Conservation (phyloP, 2,113 vertebrate genomes). For the Platichthys stellatus region DNA sequence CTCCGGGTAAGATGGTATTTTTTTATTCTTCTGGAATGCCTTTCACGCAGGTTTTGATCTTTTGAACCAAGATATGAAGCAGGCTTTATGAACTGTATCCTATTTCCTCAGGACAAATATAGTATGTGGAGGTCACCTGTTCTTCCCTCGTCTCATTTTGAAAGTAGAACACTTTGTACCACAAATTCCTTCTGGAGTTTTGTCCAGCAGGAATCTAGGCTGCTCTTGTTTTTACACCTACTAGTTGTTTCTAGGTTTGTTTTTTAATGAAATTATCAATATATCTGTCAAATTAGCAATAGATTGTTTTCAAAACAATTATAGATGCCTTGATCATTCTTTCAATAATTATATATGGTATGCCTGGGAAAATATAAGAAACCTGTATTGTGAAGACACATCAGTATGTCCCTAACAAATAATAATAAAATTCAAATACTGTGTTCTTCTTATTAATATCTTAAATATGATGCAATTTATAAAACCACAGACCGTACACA, state of each 20-base stretch:
- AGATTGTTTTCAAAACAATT: too few species aligned
- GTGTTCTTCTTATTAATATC: not conserved
- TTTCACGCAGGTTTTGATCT: constrained; percentile 5
- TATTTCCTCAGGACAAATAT: constrained; percentile 55
- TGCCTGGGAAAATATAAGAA: not conserved
- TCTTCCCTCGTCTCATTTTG: constrained; percentile 53
- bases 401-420: not conserved
- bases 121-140: constrained; percentile 52
- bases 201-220: constrained; percentile 44
- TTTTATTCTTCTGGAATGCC: not conserved
- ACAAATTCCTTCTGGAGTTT: constrained; percentile 47
- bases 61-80: not conserved
- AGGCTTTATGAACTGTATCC: constrained; percentile 15
- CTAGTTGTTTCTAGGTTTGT: not conserved
- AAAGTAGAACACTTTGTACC: constrained; percentile 61
- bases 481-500: not conserved
- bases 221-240: constrained; percentile 23
- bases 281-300: not conserved
- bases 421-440: not conserved
- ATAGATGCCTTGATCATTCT: too few species aligned
- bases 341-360: not conserved
- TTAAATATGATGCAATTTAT: not conserved
- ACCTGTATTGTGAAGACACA: not conserved
- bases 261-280: not conserved
- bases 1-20: not conserved